Percentiles rank a stretch among this genome's conserved stretches.
Conservation (phyloP, 1,140 invertebrate species). For the Drosophila rufa region DNA sequence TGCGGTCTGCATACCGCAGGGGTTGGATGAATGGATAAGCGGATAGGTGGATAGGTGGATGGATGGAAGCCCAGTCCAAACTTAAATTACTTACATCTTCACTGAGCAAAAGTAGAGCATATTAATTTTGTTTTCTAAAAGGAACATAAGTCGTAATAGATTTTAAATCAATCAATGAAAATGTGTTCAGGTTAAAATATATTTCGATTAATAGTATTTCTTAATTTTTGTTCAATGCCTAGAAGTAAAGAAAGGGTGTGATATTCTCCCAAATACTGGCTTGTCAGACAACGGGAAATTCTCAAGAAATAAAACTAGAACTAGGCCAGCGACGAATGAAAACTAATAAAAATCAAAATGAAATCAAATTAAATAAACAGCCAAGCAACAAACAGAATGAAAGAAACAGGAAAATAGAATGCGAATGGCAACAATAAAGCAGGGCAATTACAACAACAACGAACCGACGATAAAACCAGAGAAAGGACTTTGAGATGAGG, state of each 20-base stretch:
- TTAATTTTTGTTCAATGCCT: background rate
- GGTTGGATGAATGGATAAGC: conserved; percentile 21
- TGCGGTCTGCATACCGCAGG: conserved; percentile 49
- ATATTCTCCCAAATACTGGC: conserved; percentile 23
- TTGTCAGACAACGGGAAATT: conserved; percentile 24
- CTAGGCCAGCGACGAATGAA: conserved; percentile 57
- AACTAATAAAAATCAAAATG: conserved; percentile 82
- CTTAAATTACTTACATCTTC: conserved; percentile 57
- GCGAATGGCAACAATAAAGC: conserved; percentile 70
- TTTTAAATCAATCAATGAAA: no score
- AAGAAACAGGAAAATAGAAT: conserved; percentile 48
- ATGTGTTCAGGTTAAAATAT: background rate
- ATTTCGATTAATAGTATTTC: no score
- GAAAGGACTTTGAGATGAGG: conserved; percentile 49
- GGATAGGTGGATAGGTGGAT: conserved; percentile 17
- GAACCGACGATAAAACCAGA: conserved; percentile 54
- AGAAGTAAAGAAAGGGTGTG: background rate
- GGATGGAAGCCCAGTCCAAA: conserved; percentile 40
- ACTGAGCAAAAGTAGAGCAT: conserved; percentile 10
- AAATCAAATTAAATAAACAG: conserved; percentile 81
- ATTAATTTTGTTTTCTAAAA: background rate
- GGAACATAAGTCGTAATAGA: background rate
- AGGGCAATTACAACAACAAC: conserved; percentile 64
- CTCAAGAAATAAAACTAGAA: conserved; percentile 40
- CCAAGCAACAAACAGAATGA: conserved; percentile 36